These are phyloP conservation scores for Strigamia maritima DNA, from an alignment of 2,888 invertebrate species.

Conservation along the genomic window DNA sequence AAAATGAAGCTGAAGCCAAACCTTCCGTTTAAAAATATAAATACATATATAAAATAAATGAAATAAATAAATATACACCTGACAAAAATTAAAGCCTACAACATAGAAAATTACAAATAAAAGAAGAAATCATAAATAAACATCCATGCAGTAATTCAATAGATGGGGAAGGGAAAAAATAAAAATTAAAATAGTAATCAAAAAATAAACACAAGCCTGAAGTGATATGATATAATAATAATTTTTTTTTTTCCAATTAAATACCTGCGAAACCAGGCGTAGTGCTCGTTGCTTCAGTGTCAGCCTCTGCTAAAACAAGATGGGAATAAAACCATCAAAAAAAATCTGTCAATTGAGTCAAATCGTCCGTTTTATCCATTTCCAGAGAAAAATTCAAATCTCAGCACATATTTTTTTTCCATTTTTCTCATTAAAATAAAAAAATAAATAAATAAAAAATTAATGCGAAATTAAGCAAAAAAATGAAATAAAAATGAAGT, in stretches of 20 bases:
- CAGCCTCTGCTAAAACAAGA: slow-evolving; percentile 37
- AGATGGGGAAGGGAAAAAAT: neutral
- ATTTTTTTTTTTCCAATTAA: neutral
- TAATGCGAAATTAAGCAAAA: no score
- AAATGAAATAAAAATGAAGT: neutral
- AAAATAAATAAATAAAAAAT: neutral
- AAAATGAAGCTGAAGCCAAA: slow-evolving; percentile 12
- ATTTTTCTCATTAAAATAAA: neutral
- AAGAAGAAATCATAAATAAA: neutral
- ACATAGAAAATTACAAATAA: neutral
- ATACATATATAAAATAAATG: neutral
- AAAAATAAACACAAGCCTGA: slow-evolving; percentile 38
- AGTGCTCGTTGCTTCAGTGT: neutral
- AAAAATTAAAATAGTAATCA: neutral
- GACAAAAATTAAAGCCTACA: neutral
- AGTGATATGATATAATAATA: neutral
- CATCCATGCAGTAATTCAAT: neutral
- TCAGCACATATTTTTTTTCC: neutral
- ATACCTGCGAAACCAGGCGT: slow-evolving; percentile 35
- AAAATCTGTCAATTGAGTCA: slow-evolving; percentile 12
- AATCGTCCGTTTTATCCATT: neutral
- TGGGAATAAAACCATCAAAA: slow-evolving; percentile 6
- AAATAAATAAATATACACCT: neutral
- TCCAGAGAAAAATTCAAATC: neutral
- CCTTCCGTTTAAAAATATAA: neutral